Evolutionary conservation across 30 jellyfish, hydroid and myxozoan species (phyloP).

Genomic region (Aurelia aurita complex sp. Pacific): DNA sequence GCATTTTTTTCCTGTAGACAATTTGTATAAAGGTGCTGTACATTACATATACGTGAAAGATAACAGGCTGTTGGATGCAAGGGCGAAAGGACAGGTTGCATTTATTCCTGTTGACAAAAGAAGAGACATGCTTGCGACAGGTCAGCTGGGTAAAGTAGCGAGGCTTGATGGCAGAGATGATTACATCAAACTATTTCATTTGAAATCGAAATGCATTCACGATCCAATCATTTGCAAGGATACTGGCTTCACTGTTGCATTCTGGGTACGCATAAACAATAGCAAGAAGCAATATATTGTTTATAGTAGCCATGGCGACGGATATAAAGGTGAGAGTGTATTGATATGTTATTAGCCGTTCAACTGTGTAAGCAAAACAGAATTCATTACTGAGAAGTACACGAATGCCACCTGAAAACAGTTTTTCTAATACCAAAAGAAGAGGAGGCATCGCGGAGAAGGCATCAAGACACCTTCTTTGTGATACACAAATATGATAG

Average conservation of each 20-base stretch:
- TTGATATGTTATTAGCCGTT: too few relatives aligned
- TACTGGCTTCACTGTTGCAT: constrained; percentile 41
- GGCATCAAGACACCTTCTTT: too few relatives aligned
- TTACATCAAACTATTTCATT: background rate
- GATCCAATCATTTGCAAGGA: constrained; percentile 24
- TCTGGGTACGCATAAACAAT: constrained; percentile 28
- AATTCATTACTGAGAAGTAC: background rate
- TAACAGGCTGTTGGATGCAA: background rate
- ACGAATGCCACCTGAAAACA: background rate
- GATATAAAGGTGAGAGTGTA: too few relatives aligned
- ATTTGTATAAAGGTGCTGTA: constrained; percentile 1
- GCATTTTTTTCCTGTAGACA: background rate
- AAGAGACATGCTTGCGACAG: background rate
- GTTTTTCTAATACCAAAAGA: too few relatives aligned
- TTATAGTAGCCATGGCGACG: constrained; percentile 1
- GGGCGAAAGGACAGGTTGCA: constrained; percentile 20
- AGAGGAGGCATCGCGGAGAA: too few relatives aligned
- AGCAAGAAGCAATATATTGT: constrained; percentile 27
- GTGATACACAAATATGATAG: too few relatives aligned
- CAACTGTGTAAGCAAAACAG: too few relatives aligned
- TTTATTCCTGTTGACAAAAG: background rate
- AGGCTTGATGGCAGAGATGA: constrained; percentile 20
- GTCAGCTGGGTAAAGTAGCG: constrained; percentile 20
- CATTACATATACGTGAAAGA: constrained; percentile 3
- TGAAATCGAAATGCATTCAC: constrained; percentile 21